phyloP scores from a whole-genome alignment of 2,113 vertebrate genomes.

The Tetrao urogallus region DNA sequence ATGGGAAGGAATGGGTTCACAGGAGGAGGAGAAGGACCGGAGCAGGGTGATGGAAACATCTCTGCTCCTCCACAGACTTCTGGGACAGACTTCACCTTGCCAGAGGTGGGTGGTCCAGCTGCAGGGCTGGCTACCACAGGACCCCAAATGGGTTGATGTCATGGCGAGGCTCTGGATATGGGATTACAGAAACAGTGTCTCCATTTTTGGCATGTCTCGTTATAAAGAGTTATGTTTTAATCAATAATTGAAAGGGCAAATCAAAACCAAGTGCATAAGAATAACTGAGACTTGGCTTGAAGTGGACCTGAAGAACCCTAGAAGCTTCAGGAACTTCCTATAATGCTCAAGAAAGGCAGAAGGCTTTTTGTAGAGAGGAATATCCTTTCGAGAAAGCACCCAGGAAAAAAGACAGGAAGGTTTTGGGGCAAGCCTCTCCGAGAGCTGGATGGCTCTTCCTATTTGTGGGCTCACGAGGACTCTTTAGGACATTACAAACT shows the following conservation, averaged over 20 bases:
- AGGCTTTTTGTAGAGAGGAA: background rate
- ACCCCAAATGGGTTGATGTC: background rate
- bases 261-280: background rate
- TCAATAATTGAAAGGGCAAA: background rate
- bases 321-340: background rate
- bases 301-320: background rate
- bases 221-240: background rate
- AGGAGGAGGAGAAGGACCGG: background rate
- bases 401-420: background rate
- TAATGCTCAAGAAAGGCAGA: background rate
- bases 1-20: too few relatives aligned
- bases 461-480: fast-evolving
- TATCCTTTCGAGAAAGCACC: background rate
- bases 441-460: background rate
- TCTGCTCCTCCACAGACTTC: background rate
- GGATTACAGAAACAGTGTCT: background rate
- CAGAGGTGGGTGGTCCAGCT: background rate
- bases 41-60: background rate
- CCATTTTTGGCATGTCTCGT: background rate
- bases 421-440: background rate
- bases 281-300: background rate
- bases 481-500: background rate
- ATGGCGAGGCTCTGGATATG: fast-evolving
- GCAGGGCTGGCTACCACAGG: background rate
- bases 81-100: background rate